Base-by-base conservation (phyloP, 1,140 invertebrate genomes). In the Vollenhovia emeryi region DNA sequence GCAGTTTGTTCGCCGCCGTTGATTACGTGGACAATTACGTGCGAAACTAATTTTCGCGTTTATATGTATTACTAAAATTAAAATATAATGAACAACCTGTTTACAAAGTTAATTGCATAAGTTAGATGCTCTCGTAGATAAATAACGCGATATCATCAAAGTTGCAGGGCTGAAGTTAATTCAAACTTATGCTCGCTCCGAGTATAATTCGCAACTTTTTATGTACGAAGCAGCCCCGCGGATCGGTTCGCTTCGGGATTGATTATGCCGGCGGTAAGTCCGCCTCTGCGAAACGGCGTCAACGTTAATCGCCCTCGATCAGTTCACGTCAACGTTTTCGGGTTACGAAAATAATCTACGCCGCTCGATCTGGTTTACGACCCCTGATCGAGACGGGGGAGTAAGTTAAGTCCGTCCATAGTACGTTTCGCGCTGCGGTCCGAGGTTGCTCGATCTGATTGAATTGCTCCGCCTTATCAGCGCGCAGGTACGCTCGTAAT, bases 381-480 rank as follows among this genome's bases (percentile, higher is more conserved):
- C 71, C 30, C 33, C 27, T 24, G 27, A 57, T 57, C 45, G 62
- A 36, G 9, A 11, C 50, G 40, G 36, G 40, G 36, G 50, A 82
- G 59, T 57, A 71, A 68, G 76, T 80, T 27, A n/a, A n/a, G 64
- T 57, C 18, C 43, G 60, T 79, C n/a, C 33, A 43, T 15, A 43
- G 64, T 52, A 83, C 43, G 45, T 75, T 50, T 64, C 30, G 18
- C 80, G n/a, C 40, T 60, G n/a, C 52, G 57, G 24, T 43, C 27
- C 9, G 48, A n/a, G 2, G 21, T n/a, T n/a, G 80, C 43, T 84
- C 30, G 30, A 75, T 75, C 71, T 84, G 57, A 84, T 76, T 76
- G 71, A 75, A 84, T 64, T 57, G 80, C 40, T 60, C 2, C n/a
- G 40, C 45, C 55, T 84, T 84, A 84, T 84, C 71, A 75, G 57